phyloP scores from a whole-genome alignment of 2,888 invertebrate species.

The Bruchidius siliquastri region DNA sequence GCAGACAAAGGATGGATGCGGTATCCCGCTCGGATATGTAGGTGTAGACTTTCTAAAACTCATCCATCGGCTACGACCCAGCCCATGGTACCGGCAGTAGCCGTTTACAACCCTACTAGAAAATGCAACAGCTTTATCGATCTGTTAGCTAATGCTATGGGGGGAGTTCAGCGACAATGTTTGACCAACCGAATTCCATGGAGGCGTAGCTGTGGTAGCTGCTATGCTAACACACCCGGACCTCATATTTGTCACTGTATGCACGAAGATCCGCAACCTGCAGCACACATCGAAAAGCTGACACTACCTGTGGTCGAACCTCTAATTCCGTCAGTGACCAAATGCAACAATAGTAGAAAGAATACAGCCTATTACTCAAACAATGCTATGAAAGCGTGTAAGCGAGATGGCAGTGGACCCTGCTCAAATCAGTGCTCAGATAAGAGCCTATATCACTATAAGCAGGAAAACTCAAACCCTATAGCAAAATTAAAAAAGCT shows the following conservation, averaged over 20 bases:
- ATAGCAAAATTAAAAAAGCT: too few species aligned
- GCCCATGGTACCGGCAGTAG: too few species aligned
- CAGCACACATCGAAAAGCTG: neutral
- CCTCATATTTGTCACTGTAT: neutral
- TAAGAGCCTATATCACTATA: too few species aligned
- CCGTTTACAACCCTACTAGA: too few species aligned
- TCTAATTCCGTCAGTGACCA: neutral
- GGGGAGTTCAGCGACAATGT: neutral
- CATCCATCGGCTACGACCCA: too few species aligned
- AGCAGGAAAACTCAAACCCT: too few species aligned
- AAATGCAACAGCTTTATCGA: neutral
- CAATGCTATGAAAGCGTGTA: too few species aligned
- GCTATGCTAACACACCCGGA: neutral
- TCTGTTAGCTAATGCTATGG: neutral
- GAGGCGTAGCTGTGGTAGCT: neutral
- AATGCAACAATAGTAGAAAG: too few species aligned
- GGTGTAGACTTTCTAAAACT: neutral
- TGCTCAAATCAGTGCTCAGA: too few species aligned
- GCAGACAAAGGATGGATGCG: neutral
- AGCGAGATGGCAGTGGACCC: too few species aligned
- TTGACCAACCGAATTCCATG: neutral
- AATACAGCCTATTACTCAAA: too few species aligned
- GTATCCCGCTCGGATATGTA: neutral
- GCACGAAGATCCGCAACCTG: neutral
- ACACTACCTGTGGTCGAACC: neutral